These are phyloP conservation scores for Oceanodroma leucorhoa DNA, from an alignment of 2,797 vertebrate genomes.

Conservation along the genomic window DNA sequence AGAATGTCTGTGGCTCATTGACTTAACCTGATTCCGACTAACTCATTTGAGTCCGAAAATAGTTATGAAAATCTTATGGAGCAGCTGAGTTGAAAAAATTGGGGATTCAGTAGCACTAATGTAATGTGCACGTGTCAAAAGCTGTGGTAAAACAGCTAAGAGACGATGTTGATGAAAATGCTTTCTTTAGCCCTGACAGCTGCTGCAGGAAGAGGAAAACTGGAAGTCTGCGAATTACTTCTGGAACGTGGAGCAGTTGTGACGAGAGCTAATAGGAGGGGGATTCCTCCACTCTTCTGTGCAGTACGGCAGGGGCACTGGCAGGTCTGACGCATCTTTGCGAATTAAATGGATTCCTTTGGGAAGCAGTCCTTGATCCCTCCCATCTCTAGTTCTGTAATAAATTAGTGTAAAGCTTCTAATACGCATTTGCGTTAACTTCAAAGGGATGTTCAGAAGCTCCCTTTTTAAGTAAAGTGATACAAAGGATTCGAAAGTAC, in stretches of 20 bases:
- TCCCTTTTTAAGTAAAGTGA: background rate
- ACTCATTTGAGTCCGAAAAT: background rate
- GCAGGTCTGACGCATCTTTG: slow-evolving; percentile 81
- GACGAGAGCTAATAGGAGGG: slow-evolving; percentile 86
- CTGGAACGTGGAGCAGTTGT: slow-evolving; percentile 83
- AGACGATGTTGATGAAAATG: background rate
- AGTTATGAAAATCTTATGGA: accelerated
- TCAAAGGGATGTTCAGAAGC: background rate
- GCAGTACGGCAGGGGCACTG: slow-evolving; percentile 95
- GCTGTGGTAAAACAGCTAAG: background rate
- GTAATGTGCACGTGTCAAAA: background rate
- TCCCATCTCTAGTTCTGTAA: too few species aligned
- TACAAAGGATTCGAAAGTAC: background rate
- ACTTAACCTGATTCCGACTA: background rate
- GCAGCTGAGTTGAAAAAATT: background rate
- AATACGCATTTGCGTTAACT: accelerated
- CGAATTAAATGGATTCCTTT: accelerated
- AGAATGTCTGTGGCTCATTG: background rate
- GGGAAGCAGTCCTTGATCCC: background rate
- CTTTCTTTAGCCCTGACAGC: slow-evolving; percentile 87
- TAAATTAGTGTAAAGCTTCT: background rate
- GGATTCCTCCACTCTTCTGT: slow-evolving; percentile 87
- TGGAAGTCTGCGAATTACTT: slow-evolving; percentile 88
- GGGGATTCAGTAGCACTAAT: background rate
- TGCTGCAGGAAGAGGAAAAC: slow-evolving; percentile 91